Conservation (phyloP, 2,113 vertebrate species). For the Tachysurus vachellii region DNA sequence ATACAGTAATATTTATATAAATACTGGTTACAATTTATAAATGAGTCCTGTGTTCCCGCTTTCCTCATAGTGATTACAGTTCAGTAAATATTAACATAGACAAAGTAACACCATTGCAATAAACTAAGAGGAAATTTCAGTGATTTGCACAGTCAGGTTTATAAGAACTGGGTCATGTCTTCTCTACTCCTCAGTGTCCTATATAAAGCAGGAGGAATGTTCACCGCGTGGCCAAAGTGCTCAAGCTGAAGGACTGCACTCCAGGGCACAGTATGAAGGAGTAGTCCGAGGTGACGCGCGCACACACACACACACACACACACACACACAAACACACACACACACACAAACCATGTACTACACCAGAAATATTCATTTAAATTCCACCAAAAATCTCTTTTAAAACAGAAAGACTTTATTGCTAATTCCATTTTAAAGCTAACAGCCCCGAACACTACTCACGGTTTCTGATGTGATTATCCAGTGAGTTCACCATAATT, state of each 20-base stretch:
- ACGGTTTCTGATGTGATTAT: background rate
- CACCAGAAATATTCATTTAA: background rate
- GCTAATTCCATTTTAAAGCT: background rate
- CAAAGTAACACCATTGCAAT: background rate
- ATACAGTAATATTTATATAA: background rate
- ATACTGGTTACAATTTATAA: background rate
- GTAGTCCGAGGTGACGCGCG: slow-evolving; percentile 81
- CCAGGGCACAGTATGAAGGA: slow-evolving; percentile 84
- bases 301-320: background rate
- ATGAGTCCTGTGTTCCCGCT: background rate
- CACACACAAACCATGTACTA: background rate
- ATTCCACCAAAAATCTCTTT: background rate
- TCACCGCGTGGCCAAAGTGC: slow-evolving; percentile 82
- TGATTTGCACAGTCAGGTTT: background rate
- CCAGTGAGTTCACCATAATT: background rate
- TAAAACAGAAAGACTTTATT: background rate
- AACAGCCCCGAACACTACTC: background rate
- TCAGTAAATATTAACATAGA: background rate
- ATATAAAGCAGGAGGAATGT: slow-evolving; percentile 88
- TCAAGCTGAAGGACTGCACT: slow-evolving; percentile 82
- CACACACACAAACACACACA: background rate
- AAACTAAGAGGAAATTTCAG: background rate
- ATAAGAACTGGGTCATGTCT: background rate
- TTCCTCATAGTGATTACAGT: background rate
- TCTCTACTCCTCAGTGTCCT: slow-evolving; percentile 70